Evolutionary conservation across 1,140 invertebrate species (phyloP), one percentile per base, ranked within the genome.

Genomic region (Zelostemma sp.): DNA sequence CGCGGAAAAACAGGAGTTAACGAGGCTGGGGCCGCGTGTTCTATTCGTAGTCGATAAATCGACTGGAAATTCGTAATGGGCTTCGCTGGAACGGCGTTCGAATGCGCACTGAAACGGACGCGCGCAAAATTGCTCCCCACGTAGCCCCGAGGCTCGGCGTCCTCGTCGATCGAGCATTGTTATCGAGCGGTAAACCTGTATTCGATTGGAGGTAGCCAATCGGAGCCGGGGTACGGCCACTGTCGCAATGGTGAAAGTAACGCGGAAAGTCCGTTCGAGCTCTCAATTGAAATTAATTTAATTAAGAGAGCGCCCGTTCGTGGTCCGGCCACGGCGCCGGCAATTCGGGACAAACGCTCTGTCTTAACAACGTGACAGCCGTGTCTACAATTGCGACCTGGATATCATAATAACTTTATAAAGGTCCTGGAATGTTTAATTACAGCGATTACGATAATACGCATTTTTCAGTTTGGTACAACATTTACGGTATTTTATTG

Each of bases 191-290:
- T 25, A 38, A 61, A 64, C 47, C 73, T 74, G 72, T 65, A 78
- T 76, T 66, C 62, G 73, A 76, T 76, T 54, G 48, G n/a, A 68
- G 64, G 69, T 66, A 72, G 48, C 65, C 67, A 73, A 56, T 74
- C 63, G 66, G 51, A 38, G 50, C 40, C 38, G 47, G 43, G n/a
- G 41, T 59, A 15, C 12, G 49, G 60, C 6, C 41, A 53, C 73
- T 81, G 80, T 79, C 71, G 77, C 68, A 80, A 80, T 53, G 76
- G 80, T 82, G 81, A 83, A 82, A 83, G 80, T 81, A 59, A 73
- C 59, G 72, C 70, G 68, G 62, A 68, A 71, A 71, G 49, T 67
- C 59, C 64, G 58, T 70, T 74, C 69, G 46, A 71, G 63, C 64
- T 72, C 58, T 59, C 73, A 74, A 81, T 80, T 78, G 78, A 76